Evolutionary conservation across 2,888 invertebrate genomes (phyloP).

Genomic region (Apodemia hepburni): DNA sequence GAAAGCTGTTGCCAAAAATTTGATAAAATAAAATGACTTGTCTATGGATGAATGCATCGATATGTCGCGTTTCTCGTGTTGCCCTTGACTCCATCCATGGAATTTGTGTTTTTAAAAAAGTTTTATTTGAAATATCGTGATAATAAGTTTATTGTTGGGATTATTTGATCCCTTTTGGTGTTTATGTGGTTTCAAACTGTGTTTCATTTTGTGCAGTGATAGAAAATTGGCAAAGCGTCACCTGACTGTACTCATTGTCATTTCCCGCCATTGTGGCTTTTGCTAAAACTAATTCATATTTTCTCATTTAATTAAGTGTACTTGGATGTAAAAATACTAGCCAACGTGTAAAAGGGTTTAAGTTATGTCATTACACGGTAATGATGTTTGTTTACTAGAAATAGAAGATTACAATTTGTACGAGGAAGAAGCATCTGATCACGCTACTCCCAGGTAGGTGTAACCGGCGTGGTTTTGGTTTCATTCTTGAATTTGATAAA

Average conservation of each 20-base stretch:
- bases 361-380: conserved; percentile 79
- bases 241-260: conserved; percentile 79
- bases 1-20: background rate
- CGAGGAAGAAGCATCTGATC: conserved; percentile 78
- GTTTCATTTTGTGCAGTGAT: conserved; percentile 40
- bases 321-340: conserved; percentile 56
- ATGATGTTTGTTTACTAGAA: conserved; percentile 77
- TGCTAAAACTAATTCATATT: conserved; percentile 48
- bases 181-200: conserved; percentile 40
- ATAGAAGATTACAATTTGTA: conserved; percentile 77
- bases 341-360: conserved; percentile 44
- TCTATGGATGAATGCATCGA: conserved; percentile 58
- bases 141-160: conserved; percentile 29
- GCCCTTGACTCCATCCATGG: conserved; percentile 66
- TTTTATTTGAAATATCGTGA: conserved; percentile 34
- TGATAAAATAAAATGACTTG: conserved; percentile 24
- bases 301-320: conserved; percentile 35
- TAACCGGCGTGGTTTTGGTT: conserved; percentile 69
- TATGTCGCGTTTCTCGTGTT: conserved; percentile 58
- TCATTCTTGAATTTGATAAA: conserved; percentile 19
- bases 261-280: conserved; percentile 80
- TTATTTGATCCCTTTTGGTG: conserved; percentile 36
- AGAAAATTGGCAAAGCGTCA: conserved; percentile 69
- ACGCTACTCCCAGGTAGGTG: conserved; percentile 75
- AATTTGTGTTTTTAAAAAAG: conserved; percentile 60